Base-by-base conservation (phyloP, 2,113 vertebrate species). In the Herpailurus yagouaroundi region DNA sequence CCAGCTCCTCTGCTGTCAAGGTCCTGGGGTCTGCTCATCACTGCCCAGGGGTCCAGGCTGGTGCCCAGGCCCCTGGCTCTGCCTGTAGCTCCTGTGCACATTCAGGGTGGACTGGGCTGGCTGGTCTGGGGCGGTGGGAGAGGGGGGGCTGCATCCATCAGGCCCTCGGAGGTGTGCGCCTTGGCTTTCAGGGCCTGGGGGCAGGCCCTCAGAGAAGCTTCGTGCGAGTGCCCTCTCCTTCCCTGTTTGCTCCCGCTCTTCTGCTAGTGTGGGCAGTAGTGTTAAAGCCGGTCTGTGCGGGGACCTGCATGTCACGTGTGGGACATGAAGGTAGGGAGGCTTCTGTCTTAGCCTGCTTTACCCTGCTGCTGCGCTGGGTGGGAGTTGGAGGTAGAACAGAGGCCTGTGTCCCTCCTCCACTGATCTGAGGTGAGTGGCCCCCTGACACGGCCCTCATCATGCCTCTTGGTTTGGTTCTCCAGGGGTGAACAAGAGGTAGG, bases 381-480 rank as follows among this genome's bases (percentile, higher is more conserved):
- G 50, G 18, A 19, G 25, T 25, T 38, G 19, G 50, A 15, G 38
- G 52, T 38, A 13, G 31, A 4, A 9, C 48, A 60, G 86, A 60
- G 52, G 41, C 77, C 5, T 9, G 4, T 7, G 73, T 27, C 21
- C 27, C 0, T 25, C 5, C 11, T 76, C 33, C 16, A 2, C 1
- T 48, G 55, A 33, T 18, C 33, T 1, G 33, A 29, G 38, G 48
- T 14, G 33, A 36, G 57, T 9, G 8, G 16, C 29, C 16, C 38
- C 19, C 77, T 0, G 0, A 6, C 21, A 12, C 33, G 19, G 19
- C 82, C 18, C 2, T 27, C 1, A 2, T 3, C 48, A 1, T 4
- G 12, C 48, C 9, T 93, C 48, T 33, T 76, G 45, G 41, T 84
- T 69, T 76, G 81, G 71, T 33, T 68, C n/a, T 29, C 2, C 2